Conservation (phyloP, 2,888 invertebrate genomes). For the Proisotoma minuta region DNA sequence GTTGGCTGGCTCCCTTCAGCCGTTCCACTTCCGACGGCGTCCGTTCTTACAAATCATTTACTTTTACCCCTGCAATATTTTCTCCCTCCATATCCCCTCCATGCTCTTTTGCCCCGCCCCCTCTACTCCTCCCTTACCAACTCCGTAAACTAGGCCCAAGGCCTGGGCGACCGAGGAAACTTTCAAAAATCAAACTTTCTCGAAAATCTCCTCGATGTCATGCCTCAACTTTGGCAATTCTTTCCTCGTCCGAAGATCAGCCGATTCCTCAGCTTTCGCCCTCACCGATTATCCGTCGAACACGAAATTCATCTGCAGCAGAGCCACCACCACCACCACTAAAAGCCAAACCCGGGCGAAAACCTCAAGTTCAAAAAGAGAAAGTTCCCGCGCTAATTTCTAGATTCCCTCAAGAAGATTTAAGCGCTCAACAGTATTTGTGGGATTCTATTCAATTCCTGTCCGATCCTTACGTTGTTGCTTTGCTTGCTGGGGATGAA, state of each 20-base stretch:
- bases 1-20: constrained; percentile 79
- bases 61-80: too few species aligned
- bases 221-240: constrained; percentile 78
- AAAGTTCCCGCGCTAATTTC: background rate
- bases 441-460: constrained; percentile 45
- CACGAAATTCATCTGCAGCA: background rate
- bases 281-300: background rate
- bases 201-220: constrained; percentile 82
- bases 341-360: too few species aligned
- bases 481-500: constrained; percentile 37
- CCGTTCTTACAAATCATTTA: constrained; percentile 58
- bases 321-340: background rate
- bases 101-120: constrained; percentile 23
- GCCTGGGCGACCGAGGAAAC: constrained; percentile 29
- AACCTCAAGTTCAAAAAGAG: background rate
- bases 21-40: constrained; percentile 50
- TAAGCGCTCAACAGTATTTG: constrained; percentile 43
- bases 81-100: too few species aligned
- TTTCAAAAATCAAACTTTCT: constrained; percentile 53
- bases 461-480: constrained; percentile 45
- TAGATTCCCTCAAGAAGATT: background rate
- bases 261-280: background rate
- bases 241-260: constrained; percentile 50
- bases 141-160: constrained; percentile 23
- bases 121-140: constrained; percentile 42